Evolutionary conservation across 2,113 vertebrate genomes (phyloP), one percentile per base, ranked within the genome.

Genomic region (Mesocricetus auratus): DNA sequence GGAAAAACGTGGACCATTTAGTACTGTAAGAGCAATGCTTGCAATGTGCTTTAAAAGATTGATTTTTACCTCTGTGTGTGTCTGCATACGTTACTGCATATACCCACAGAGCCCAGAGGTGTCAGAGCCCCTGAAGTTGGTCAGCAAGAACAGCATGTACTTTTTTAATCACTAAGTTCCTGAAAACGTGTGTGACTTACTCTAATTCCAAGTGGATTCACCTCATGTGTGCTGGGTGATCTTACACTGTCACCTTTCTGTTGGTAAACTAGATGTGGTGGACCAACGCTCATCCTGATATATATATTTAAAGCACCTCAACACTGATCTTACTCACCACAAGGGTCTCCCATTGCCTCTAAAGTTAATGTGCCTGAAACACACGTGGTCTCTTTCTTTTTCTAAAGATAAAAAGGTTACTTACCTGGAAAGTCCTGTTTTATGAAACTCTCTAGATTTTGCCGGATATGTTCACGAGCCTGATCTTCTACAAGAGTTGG

Each of bases 361-460:
- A 50, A 56, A 94, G 85, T 91, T 83, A 74, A 39, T 21, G 15
- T 92, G 74, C 39, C 66, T 78, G 0, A 29, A 69, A 86, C 26
- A 91, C 31, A 58, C 6, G 22, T 29, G 26, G 4, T 33, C 33
- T n/a, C 45, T 53, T 93, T 91, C 42, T 77, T 94, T 92, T 86
- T 86, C 58, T 94, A 81, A 87, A 90, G 68, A 22, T 64, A 77
- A 88, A 90, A 60, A 87, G 86, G 31, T 62, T 33, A 91, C 66
- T 98, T 98, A 99, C 99, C 99, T 97, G 99, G 97, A 98, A 99
- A 99, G 91, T 99, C 99, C 50, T 98, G 98, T 86, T 97, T 99
- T 98, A 99, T 98, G 90, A 99, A 99, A 71, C 91, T 97, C 98
- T 99, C 99, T 96, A 99, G 97, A 96, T 99, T 99, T 97, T 98